Percentiles rank a stretch among this genome's conserved stretches.
phyloP scores from a whole-genome alignment of 1,140 invertebrate genomes.

The Lordiphosa mommai region DNA sequence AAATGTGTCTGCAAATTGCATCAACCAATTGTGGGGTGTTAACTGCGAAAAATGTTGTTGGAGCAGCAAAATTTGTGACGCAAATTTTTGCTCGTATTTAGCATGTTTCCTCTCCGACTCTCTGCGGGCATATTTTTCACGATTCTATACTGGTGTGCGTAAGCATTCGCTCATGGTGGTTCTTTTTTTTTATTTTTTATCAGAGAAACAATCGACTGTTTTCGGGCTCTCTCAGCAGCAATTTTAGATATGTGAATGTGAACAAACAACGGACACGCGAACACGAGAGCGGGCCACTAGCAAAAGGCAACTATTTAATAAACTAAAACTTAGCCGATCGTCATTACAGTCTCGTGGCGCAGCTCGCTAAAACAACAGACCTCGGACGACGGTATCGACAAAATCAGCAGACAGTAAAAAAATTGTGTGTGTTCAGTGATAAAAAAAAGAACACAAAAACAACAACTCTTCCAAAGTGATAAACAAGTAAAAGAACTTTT shows the following conservation, averaged over 20 bases:
- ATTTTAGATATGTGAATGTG: slow-evolving; percentile 1
- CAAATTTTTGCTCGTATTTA: neutral
- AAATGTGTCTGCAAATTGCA: slow-evolving; percentile 48
- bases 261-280: slow-evolving; percentile 5
- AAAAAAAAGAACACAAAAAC: slow-evolving; percentile 41
- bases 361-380: slow-evolving; percentile 17
- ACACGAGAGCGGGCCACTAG: slow-evolving; percentile 3
- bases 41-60: neutral
- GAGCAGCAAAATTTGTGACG: neutral
- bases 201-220: too few species aligned
- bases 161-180: too few species aligned
- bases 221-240: neutral
- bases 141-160: too few species aligned
- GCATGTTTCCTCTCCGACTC: too few species aligned
- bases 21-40: slow-evolving; percentile 16
- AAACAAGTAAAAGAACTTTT: slow-evolving; percentile 20
- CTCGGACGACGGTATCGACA: slow-evolving; percentile 1
- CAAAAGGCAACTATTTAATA: slow-evolving; percentile 60
- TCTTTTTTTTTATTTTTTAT: too few species aligned
- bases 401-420: neutral
- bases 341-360: slow-evolving; percentile 49
- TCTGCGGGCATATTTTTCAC: too few species aligned
- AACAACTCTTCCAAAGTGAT: neutral
- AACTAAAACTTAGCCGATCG: slow-evolving; percentile 46
- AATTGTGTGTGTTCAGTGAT: slow-evolving; percentile 37